phyloP scores from a whole-genome alignment of 2,888 invertebrate species.

The Amiota mariae region DNA sequence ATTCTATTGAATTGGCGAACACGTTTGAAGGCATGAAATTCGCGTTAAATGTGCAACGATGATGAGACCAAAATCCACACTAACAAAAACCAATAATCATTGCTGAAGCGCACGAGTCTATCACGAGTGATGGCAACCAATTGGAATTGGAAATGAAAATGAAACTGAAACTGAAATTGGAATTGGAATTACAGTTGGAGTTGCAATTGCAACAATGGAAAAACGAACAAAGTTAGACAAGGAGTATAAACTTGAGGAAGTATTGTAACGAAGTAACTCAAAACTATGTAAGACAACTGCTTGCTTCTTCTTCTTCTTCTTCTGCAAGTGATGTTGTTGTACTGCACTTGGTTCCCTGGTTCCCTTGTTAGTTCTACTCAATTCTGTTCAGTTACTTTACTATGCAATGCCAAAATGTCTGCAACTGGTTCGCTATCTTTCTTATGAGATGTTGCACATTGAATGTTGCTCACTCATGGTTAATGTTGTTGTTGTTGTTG shows the following conservation, averaged over 20 bases:
- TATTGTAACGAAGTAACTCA: no score
- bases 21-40: slow-evolving; percentile 8
- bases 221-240: no score
- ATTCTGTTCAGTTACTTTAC: neutral
- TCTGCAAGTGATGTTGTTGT: no score
- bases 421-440: slow-evolving; percentile 34
- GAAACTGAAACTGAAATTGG: slow-evolving; percentile 15
- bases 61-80: neutral
- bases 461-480: slow-evolving; percentile 39
- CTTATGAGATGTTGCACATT: slow-evolving; percentile 43
- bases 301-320: neutral
- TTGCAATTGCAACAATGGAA: no score
- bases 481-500: neutral
- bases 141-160: slow-evolving; percentile 60
- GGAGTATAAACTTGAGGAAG: no score
- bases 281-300: slow-evolving; percentile 4
- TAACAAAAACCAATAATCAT: neutral
- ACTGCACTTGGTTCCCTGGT: no score
- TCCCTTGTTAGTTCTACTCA: neutral
- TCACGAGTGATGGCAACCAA: slow-evolving; percentile 33
- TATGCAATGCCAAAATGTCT: slow-evolving; percentile 17
- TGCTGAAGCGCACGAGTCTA: slow-evolving; percentile 19
- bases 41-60: neutral
- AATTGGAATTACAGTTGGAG: slow-evolving; percentile 32
- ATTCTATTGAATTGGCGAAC: slow-evolving; percentile 1